A percentile compares a stretch with the other conserved stretches of the same genome.
phyloP scores from a whole-genome alignment of 2,888 invertebrate genomes.

The Diploptera punctata region DNA sequence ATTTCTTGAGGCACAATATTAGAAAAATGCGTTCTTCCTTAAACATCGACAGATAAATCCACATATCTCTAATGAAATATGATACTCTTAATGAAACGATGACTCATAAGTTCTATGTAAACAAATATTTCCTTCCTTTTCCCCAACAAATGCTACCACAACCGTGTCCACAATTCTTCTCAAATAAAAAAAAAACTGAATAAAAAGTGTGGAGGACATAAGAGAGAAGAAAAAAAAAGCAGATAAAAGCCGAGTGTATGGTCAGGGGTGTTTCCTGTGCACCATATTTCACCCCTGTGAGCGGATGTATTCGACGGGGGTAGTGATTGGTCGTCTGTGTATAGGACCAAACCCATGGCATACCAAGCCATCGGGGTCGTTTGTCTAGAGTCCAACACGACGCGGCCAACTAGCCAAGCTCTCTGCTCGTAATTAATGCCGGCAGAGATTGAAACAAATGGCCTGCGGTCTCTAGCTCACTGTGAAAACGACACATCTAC shows the following conservation, averaged over 20 bases:
- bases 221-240: background rate
- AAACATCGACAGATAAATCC: too few species aligned
- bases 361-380: background rate
- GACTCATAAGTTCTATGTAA: too few species aligned
- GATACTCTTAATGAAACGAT: too few species aligned
- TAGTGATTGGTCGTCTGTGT: constrained; percentile 26
- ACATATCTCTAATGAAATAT: too few species aligned
- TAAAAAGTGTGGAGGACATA: background rate
- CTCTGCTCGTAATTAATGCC: constrained; percentile 35
- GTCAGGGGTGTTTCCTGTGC: constrained; percentile 36
- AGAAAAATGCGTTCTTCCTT: too few species aligned
- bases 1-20: too few species aligned
- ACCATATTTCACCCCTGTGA: constrained; percentile 30
- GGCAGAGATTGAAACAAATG: constrained; percentile 42
- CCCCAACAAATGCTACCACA: too few species aligned
- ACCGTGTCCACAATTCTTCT: background rate
- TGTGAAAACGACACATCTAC: background rate
- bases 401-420: background rate
- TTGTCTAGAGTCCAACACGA: background rate
- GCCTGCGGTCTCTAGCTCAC: constrained; percentile 1
- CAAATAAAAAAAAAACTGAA: background rate
- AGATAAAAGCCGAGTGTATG: constrained; percentile 20
- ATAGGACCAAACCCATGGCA: constrained; percentile 6
- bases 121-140: too few species aligned
- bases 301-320: constrained; percentile 26